Evolutionary conservation across 2,113 vertebrate genomes (phyloP).

Genomic region (Apodemus speciosus): DNA sequence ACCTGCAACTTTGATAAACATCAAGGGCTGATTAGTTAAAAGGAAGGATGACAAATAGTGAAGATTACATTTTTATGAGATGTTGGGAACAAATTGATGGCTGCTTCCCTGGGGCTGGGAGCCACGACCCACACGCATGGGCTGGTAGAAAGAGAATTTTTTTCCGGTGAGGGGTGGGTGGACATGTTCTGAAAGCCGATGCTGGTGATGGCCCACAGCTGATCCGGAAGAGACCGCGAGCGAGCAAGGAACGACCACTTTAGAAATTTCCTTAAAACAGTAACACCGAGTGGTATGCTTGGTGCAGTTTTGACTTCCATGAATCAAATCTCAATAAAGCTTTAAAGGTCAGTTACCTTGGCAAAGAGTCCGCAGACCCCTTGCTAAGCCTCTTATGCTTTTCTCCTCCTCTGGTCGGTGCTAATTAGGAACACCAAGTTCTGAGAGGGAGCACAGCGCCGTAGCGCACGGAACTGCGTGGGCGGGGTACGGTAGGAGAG

Average conservation of each 20-base stretch:
- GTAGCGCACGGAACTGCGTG: too few relatives aligned
- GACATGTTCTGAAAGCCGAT: too few relatives aligned
- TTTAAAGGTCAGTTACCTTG: neutral
- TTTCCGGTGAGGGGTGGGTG: neutral
- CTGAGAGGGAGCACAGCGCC: neutral
- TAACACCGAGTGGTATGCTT: neutral
- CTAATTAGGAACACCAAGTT: neutral
- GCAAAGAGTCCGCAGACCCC: neutral
- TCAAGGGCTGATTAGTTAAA: neutral
- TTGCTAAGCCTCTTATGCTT: neutral
- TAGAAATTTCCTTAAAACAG: neutral
- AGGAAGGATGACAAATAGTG: neutral
- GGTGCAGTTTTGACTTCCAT: neutral
- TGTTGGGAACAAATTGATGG: neutral
- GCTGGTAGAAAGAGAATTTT: neutral
- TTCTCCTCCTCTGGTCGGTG: neutral
- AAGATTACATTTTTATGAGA: rapidly evolving
- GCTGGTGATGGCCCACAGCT: neutral
- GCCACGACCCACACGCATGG: neutral
- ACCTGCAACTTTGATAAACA: neutral
- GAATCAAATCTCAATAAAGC: neutral
- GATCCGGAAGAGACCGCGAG: neutral
- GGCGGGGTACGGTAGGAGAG: rapidly evolving
- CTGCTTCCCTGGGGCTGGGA: neutral
- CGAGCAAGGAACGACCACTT: neutral